These are phyloP conservation scores for Oreortyx pictus DNA, from an alignment of 2,797 vertebrate species.

Conservation along the genomic window DNA sequence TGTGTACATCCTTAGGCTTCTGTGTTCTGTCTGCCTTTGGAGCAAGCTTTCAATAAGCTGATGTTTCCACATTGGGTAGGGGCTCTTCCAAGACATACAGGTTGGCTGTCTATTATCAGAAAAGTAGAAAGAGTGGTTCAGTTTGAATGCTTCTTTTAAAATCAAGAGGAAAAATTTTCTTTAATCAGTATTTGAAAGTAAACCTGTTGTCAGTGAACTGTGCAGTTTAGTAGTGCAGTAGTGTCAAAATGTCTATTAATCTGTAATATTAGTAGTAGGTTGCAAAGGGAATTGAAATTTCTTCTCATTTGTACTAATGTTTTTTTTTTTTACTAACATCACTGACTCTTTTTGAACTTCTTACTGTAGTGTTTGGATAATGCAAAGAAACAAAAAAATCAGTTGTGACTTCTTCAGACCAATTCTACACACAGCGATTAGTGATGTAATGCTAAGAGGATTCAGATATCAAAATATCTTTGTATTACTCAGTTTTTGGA, in stretches of 20 bases:
- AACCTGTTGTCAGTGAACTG: not conserved
- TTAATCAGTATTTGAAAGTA: not conserved
- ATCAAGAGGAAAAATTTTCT: not conserved
- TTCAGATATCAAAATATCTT: conserved; percentile 15
- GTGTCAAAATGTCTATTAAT: conserved; percentile 2
- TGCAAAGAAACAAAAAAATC: not conserved
- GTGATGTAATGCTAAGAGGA: not conserved
- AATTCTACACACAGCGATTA: not conserved
- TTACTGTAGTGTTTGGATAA: not conserved
- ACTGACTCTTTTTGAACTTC: not conserved
- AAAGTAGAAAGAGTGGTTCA: not conserved
- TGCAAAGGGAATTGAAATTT: not conserved
- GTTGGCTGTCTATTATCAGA: not conserved
- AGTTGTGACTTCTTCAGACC: not conserved
- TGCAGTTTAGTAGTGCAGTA: not conserved
- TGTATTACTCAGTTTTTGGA: not conserved
- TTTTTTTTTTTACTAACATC: not conserved
- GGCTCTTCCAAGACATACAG: not conserved
- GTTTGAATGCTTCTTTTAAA: conserved; percentile 39
- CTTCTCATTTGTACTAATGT: not conserved
- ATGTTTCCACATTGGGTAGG: not conserved
- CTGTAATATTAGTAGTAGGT: not conserved
- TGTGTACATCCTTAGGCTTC: not conserved
- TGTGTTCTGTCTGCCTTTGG: not conserved
- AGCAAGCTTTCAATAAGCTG: not conserved